These are phyloP conservation scores for Tortrix viridana DNA, from an alignment of 2,888 invertebrate species.

Conservation along the genomic window DNA sequence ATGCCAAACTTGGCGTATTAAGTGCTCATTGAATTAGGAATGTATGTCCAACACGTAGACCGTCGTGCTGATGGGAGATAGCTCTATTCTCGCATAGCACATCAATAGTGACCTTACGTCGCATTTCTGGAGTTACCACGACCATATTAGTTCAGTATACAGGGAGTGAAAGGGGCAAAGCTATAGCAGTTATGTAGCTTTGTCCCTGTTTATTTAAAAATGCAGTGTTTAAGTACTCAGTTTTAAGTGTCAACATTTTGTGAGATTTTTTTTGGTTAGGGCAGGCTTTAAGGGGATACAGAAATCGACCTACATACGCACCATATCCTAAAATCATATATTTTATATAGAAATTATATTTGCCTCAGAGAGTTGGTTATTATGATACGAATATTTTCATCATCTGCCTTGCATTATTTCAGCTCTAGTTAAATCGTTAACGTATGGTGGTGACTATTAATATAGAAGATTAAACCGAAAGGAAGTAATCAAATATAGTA, in stretches of 20 bases:
- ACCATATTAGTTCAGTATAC: background rate
- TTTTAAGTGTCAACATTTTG: no score
- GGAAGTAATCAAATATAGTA: background rate
- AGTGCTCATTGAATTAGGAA: conserved; percentile 29
- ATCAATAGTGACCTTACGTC: conserved; percentile 20
- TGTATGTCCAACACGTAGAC: conserved; percentile 38
- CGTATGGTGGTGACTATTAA: background rate
- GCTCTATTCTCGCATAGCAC: conserved; percentile 36
- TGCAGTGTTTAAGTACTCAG: no score
- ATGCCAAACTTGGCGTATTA: background rate
- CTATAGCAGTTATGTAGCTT: no score
- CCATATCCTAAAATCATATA: no score
- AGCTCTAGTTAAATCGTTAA: conserved; percentile 24
- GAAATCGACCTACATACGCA: no score
- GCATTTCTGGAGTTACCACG: conserved; percentile 16
- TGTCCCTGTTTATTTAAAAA: no score
- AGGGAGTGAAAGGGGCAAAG: no score
- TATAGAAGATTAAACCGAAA: background rate
- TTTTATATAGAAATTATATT: no score
- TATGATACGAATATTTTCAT: background rate
- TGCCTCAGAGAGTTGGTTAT: no score
- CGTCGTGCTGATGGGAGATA: conserved; percentile 48
- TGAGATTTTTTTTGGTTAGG: no score
- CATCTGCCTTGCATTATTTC: conserved; percentile 27
- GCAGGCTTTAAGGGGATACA: no score